Conservation (phyloP, 2,888 invertebrate species). For the Cremastobaeus sp. region DNA sequence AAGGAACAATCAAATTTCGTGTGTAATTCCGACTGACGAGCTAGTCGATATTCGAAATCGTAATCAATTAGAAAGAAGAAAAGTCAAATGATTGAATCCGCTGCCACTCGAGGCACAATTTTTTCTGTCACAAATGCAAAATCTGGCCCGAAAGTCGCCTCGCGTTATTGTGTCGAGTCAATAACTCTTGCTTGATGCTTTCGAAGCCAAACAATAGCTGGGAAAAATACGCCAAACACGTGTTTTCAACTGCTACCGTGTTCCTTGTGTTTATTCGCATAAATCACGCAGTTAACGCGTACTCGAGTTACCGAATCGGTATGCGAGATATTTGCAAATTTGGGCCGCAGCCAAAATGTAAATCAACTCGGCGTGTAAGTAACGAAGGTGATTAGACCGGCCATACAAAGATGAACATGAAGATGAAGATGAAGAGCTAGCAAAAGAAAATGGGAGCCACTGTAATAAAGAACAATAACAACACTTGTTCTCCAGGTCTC, state of each 20-base stretch:
- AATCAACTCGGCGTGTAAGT: slow-evolving; percentile 36
- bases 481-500: too few relatives aligned
- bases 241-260: neutral
- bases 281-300: slow-evolving; percentile 27
- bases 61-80: slow-evolving; percentile 17
- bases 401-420: too few relatives aligned
- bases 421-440: slow-evolving; percentile 11
- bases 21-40: slow-evolving; percentile 20
- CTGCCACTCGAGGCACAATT: too few relatives aligned
- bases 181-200: slow-evolving; percentile 5
- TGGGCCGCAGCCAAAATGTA: slow-evolving; percentile 36
- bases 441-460: neutral
- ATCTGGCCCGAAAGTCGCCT: too few relatives aligned
- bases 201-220: neutral
- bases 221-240: neutral
- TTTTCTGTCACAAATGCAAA: too few relatives aligned
- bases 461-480: too few relatives aligned
- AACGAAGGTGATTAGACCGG: slow-evolving; percentile 27
- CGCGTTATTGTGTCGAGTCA: too few relatives aligned
- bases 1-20: slow-evolving; percentile 40
- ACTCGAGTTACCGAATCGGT: slow-evolving; percentile 24
- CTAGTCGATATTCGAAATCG: slow-evolving; percentile 26
- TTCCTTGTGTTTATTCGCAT: slow-evolving; percentile 6
- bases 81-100: neutral
- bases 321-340: slow-evolving; percentile 33